Evolutionary conservation across 2,113 vertebrate genomes (phyloP), one percentile per base, ranked within the genome.

Genomic region (Thamnaconus septentrionalis): DNA sequence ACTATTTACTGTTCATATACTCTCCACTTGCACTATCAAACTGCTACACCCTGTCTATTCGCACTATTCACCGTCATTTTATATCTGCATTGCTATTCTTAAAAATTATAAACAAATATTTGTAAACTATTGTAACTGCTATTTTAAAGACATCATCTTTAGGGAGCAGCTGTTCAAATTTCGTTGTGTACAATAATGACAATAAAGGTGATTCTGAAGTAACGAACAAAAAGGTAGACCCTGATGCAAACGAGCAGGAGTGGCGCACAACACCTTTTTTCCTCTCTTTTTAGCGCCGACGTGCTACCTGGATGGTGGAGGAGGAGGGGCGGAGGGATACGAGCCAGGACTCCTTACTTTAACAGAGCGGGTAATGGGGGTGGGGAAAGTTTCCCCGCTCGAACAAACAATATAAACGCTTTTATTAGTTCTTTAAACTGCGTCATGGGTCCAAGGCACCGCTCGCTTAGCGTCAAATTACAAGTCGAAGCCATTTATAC

Each of bases 221-320:
- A 6, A 1, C 7, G 44, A 76, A 86, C 78, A 85, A 79, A 79
- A 50, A 74, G 65, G 64, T 53, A 6, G 64, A 47, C 45, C 69
- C 66, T 48, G 48, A 64, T 80, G 80, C 47, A 78, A 83, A 85
- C 56, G 0, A 64, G 11, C 46, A 8, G 8, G 4, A 68, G 31
- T 76, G 74, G 56, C 60, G 54, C 73, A 74, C 74, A 47, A 47
- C 85, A 31, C 18, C 18, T 31, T 31, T 31, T 31, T 31, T 64
- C 82, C 72, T 75, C 63, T 47, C 18, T 31, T 31, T 31, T 31
- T 31, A 40, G 66, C n/a, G 60, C 66, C 43, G 59, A 65, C 7
- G 47, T 0, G 64, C 53, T 82, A 86, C 83, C 84, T 85, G 80
- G 42, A 52, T 18, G 64, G 66, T 68, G 61, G 56, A 63, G 68